Conservation (phyloP, 2,797 vertebrate species). For the Lepus townsendii region DNA sequence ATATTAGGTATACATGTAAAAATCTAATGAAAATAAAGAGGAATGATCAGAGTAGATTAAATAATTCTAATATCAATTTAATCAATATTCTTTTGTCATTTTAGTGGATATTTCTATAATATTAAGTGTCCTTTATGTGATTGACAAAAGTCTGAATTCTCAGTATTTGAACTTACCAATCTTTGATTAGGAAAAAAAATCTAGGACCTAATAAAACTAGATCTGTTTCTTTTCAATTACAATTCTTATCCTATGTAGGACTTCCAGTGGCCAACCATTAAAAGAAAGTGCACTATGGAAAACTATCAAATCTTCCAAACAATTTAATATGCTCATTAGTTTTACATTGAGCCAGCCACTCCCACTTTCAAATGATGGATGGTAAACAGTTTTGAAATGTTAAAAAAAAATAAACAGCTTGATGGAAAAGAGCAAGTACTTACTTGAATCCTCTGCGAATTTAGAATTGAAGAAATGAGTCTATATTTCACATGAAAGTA, state of each 20-base stretch:
- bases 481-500: constrained; percentile 39
- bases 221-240: neutral
- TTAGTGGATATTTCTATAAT: neutral
- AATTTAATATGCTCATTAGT: neutral
- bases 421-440: neutral
- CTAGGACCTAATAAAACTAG: neutral
- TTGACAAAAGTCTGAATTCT: neutral
- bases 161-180: neutral
- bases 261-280: neutral
- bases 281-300: neutral
- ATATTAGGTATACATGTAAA: neutral
- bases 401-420: neutral
- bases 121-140: neutral
- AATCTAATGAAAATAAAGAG: neutral
- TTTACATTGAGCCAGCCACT: constrained; percentile 4
- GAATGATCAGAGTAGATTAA: neutral
- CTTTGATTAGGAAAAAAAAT: neutral
- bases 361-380: constrained; percentile 3
- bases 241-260: neutral
- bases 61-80: neutral
- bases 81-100: constrained; percentile 4
- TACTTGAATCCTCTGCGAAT: constrained; percentile 59
- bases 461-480: constrained; percentile 62
- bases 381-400: constrained; percentile 2
- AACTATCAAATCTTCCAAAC: neutral